A percentile compares a stretch with the other conserved stretches of the same genome.
phyloP scores from a whole-genome alignment of 2,797 vertebrate species.

The Falco naumanni region DNA sequence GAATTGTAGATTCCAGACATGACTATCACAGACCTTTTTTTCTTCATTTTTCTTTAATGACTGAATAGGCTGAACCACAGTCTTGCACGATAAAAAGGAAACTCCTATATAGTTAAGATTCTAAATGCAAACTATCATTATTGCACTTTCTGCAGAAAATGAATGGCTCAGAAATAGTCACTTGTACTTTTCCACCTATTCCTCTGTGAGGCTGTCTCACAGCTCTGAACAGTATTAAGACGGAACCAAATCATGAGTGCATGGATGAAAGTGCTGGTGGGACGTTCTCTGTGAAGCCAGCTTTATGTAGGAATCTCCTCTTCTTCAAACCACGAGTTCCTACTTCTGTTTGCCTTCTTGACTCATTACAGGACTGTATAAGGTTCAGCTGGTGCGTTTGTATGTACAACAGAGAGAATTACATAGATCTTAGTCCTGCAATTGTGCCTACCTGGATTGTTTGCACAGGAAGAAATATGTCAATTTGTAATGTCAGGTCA shows the following conservation, averaged over 20 bases:
- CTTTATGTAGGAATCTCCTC: neutral
- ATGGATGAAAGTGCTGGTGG: neutral
- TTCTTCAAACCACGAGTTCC: neutral
- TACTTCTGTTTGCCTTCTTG: neutral
- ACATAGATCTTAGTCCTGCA: neutral
- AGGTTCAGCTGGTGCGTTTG: neutral
- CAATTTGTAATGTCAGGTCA: neutral
- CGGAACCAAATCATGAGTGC: neutral
- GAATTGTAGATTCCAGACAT: neutral
- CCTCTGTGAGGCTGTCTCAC: neutral
- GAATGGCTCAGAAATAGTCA: neutral
- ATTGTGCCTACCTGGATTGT: neutral
- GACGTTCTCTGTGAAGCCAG: neutral
- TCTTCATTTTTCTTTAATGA: neutral
- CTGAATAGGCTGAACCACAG: neutral
- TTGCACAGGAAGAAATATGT: neutral
- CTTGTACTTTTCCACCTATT: neutral
- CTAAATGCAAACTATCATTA: neutral
- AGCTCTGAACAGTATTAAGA: neutral
- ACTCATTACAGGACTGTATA: neutral
- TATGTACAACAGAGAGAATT: neutral
- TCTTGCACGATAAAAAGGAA: neutral
- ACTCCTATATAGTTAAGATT: neutral
- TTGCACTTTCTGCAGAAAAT: neutral
- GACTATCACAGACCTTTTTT: neutral